phyloP scores from a whole-genome alignment of 2,888 invertebrate genomes.

The Andrena haemorrhoa region DNA sequence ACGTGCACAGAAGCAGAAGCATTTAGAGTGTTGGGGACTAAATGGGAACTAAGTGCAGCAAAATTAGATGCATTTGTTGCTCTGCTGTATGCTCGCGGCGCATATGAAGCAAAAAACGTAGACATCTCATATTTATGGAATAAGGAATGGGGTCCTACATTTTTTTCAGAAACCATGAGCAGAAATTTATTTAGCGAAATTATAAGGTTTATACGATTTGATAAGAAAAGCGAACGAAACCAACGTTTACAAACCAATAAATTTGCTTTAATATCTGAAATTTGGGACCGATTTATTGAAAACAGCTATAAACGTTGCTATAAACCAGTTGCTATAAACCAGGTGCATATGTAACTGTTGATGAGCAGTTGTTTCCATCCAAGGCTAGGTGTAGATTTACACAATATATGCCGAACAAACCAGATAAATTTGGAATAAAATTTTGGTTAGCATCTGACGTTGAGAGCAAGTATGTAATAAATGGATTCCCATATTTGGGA shows the following conservation, averaged over 20 bases:
- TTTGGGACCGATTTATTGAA: conserved; percentile 12
- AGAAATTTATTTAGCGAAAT: conserved; percentile 8
- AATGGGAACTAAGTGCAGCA: conserved; percentile 3
- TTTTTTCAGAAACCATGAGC: conserved; percentile 13
- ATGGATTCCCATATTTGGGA: conserved; percentile 71
- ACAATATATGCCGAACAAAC: conserved; percentile 18
- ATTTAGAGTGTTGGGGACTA: conserved; percentile 6
- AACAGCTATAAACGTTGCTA: conserved; percentile 7
- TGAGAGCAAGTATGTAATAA: conserved; percentile 67
- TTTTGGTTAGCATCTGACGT: conserved; percentile 51
- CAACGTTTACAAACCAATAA: conserved; percentile 15
- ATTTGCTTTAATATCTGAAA: neutral
- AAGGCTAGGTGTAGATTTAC: conserved; percentile 22
- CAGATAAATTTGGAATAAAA: conserved; percentile 36
- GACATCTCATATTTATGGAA: conserved; percentile 11
- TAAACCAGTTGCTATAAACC: conserved; percentile 10
- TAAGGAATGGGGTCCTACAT: neutral
- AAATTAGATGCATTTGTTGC: conserved; percentile 23
- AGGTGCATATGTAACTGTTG: conserved; percentile 8
- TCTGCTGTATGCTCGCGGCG: conserved; percentile 14
- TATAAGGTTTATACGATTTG: neutral
- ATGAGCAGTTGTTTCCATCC: conserved; percentile 12
- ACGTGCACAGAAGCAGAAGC: conserved; percentile 31
- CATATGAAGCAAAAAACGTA: conserved; percentile 9
- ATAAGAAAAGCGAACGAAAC: neutral